phyloP scores from a whole-genome alignment of 2,888 invertebrate genomes.

The Sarcophaga caerulescens region DNA sequence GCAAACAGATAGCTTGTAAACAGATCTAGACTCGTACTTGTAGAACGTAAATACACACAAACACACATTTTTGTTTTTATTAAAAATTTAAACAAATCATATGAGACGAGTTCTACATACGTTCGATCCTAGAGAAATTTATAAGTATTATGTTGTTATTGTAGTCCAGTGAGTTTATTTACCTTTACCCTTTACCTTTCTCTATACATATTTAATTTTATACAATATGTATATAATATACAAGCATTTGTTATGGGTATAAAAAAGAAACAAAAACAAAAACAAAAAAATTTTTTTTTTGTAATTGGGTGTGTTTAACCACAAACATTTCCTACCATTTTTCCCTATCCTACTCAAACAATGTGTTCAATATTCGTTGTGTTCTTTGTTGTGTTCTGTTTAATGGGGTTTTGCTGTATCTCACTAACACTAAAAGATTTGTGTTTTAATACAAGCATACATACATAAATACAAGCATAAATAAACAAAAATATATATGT shows the following conservation, averaged over 20 bases:
- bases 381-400: neutral
- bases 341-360: slow-evolving; percentile 5
- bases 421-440: neutral
- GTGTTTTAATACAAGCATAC: neutral
- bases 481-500: neutral
- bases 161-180: neutral
- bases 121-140: neutral
- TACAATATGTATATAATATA: neutral
- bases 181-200: neutral
- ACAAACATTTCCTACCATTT: neutral
- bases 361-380: slow-evolving; percentile 26
- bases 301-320: neutral
- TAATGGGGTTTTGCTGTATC: neutral
- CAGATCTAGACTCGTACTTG: no score
- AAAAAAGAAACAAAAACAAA: neutral
- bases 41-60: slow-evolving; percentile 19
- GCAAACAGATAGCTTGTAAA: no score
- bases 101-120: neutral
- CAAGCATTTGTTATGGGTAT: neutral
- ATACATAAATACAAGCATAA: neutral
- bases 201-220: neutral
- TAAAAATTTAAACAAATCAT: no score
- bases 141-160: neutral
- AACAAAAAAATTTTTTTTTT: neutral
- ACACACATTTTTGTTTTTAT: neutral